A percentile compares a stretch with the other conserved stretches of the same genome.
Conservation (phyloP, 2,888 invertebrate genomes). For the Drosophila lutescens region DNA sequence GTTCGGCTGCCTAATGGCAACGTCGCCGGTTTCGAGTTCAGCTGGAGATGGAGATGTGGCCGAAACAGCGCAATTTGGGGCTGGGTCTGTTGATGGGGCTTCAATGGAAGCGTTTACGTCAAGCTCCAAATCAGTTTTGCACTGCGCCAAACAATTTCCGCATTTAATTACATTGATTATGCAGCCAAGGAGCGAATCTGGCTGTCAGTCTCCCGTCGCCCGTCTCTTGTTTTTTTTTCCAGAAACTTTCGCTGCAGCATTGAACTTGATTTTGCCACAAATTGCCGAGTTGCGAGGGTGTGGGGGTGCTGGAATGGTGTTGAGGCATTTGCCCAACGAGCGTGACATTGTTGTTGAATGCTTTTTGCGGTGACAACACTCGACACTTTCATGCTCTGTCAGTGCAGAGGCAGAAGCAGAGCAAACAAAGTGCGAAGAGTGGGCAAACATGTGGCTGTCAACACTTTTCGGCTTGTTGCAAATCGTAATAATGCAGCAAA, state of each 20-base stretch:
- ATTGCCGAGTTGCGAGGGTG: constrained; percentile 23
- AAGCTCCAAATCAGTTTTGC: constrained; percentile 55
- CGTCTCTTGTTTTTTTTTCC: neutral
- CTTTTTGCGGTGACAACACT: constrained; percentile 46
- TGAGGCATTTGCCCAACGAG: constrained; percentile 44
- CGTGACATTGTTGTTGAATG: constrained; percentile 48
- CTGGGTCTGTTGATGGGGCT: constrained; percentile 26
- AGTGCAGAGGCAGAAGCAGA: constrained; percentile 47
- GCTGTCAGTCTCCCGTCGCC: constrained; percentile 2
- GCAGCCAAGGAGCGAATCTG: constrained; percentile 23
- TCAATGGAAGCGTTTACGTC: constrained; percentile 46
- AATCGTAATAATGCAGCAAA: constrained; percentile 30
- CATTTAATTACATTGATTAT: constrained; percentile 64
- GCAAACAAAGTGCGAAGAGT: constrained; percentile 26
- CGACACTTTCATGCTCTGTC: constrained; percentile 75
- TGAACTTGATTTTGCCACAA: constrained; percentile 66
- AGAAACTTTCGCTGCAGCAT: constrained; percentile 43
- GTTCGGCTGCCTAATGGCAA: constrained; percentile 32
- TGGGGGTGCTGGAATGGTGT: neutral
- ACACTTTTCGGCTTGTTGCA: constrained; percentile 51
- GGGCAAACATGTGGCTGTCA: constrained; percentile 41
- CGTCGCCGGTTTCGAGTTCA: constrained; percentile 35
- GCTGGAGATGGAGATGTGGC: constrained; percentile 13
- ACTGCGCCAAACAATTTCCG: constrained; percentile 59
- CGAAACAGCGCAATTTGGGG: constrained; percentile 12